These are phyloP conservation scores for Sebastes minor DNA, from an alignment of 2,797 vertebrate species.

Conservation along the genomic window DNA sequence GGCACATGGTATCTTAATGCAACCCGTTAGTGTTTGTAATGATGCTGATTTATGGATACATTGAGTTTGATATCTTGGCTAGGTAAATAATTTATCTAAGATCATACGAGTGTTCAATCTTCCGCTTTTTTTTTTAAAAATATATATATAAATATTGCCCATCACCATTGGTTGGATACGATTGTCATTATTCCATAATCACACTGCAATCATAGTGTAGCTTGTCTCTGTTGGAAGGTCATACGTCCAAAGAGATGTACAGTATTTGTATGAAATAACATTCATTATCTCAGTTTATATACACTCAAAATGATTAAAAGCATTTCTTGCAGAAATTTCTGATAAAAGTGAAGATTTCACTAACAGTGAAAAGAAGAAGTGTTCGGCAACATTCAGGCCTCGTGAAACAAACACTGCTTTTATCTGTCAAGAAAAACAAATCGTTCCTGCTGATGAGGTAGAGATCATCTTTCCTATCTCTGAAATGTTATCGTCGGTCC, in stretches of 20 bases:
- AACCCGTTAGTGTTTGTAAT: slow-evolving; percentile 41
- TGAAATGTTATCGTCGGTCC: not conserved
- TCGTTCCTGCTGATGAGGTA: slow-evolving; percentile 56
- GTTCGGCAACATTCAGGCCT: slow-evolving; percentile 38
- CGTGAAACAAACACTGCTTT: slow-evolving; percentile 27
- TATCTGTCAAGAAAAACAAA: slow-evolving; percentile 18
- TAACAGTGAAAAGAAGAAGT: slow-evolving; percentile 26
- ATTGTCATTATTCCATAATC: slow-evolving; percentile 35
- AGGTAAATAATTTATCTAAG: not conserved
- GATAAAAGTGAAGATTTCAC: slow-evolving; percentile 22
- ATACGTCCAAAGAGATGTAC: slow-evolving; percentile 1
- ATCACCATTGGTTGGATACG: not conserved
- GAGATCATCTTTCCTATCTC: slow-evolving; percentile 29
- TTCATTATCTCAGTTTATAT: not conserved
- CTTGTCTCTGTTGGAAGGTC: slow-evolving; percentile 9
- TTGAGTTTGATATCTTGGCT: not conserved
- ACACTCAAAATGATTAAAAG: slow-evolving; percentile 34
- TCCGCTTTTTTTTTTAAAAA: not conserved
- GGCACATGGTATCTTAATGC: slow-evolving; percentile 13
- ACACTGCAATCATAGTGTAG: slow-evolving; percentile 51
- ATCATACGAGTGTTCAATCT: not conserved
- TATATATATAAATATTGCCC: not conserved
- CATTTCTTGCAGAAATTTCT: not conserved
- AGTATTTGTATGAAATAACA: not conserved
- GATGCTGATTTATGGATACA: not conserved